A percentile compares a stretch with the other conserved stretches of the same genome.
These are phyloP conservation scores for Plumapathes pennacea DNA, from an alignment of 92 coral and sea anemone species.

Conservation along the genomic window DNA sequence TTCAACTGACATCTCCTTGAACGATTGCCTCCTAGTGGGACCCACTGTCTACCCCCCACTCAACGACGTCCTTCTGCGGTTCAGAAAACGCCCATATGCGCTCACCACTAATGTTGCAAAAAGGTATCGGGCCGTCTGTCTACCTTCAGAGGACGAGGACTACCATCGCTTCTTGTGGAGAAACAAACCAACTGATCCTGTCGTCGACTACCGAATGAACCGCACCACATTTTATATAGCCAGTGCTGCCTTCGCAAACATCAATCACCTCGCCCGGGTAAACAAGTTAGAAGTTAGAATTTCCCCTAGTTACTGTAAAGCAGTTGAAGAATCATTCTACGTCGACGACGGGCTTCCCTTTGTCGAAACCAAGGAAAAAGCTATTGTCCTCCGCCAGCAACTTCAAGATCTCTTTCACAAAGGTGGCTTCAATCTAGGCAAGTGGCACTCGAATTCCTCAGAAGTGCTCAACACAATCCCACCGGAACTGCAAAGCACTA, in stretches of 20 bases:
- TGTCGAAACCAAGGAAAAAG: conserved; percentile 28
- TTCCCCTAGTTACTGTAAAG: conserved; percentile 29
- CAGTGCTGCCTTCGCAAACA: conserved; percentile 39
- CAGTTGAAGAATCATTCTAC: conserved; percentile 41
- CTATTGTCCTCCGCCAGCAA: conserved; percentile 8
- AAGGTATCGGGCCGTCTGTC: conserved; percentile 48
- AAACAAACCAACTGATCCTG: conserved; percentile 20
- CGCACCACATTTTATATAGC: conserved; percentile 49
- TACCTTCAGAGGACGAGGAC: conserved; percentile 26
- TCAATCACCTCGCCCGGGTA: conserved; percentile 19
- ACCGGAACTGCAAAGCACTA: conserved; percentile 5
- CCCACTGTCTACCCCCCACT: too few species aligned
- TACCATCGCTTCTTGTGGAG: conserved; percentile 52
- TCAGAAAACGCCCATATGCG: conserved; percentile 29
- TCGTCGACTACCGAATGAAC: conserved; percentile 52
- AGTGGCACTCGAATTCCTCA: conserved; percentile 36
- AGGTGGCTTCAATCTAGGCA: conserved; percentile 27
- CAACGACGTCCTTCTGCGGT: conserved; percentile 36
- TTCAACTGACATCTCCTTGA: conserved; percentile 42
- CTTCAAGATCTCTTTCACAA: conserved; percentile 30
- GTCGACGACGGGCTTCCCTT: conserved; percentile 41
- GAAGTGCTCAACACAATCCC: conserved; percentile 20
- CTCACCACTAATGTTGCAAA: conserved; percentile 48
- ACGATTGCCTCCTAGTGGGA: conserved; percentile 39
- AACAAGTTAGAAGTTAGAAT: conserved; percentile 9